Evolutionary conservation across 1,140 invertebrate species (phyloP).

Genomic region (Drosophila gunungcola): DNA sequence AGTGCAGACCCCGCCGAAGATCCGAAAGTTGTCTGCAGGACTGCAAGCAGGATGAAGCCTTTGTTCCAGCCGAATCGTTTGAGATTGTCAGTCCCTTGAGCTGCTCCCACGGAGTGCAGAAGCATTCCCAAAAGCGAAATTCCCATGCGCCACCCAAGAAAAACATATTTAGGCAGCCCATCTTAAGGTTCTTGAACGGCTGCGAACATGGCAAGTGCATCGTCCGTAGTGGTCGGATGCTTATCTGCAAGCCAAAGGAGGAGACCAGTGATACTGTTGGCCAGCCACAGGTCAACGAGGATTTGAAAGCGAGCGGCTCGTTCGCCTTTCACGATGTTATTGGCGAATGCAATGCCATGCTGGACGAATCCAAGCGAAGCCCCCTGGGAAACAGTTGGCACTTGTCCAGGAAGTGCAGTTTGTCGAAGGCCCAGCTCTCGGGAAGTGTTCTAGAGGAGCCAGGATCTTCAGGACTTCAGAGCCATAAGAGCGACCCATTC

Average conservation of each 20-base stretch:
- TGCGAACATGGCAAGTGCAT: constrained; percentile 51
- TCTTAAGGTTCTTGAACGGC: constrained; percentile 46
- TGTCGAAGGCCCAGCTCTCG: constrained; percentile 27
- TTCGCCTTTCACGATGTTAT: constrained; percentile 69
- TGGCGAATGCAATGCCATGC: constrained; percentile 61
- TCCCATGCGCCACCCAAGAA: constrained; percentile 24
- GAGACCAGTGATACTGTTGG: constrained; percentile 30
- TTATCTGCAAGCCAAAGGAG: constrained; percentile 15
- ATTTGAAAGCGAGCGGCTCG: constrained; percentile 27
- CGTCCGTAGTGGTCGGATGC: constrained; percentile 29
- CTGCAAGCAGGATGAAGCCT: constrained; percentile 38
- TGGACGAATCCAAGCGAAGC: constrained; percentile 47
- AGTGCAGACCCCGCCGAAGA: constrained; percentile 55
- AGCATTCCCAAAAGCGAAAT: constrained; percentile 43
- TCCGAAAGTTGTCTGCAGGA: constrained; percentile 70
- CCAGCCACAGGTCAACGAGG: constrained; percentile 13
- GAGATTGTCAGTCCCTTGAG: constrained; percentile 45
- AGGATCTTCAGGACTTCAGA: constrained; percentile 1
- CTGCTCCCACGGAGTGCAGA: constrained; percentile 49
- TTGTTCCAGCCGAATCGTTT: constrained; percentile 18
- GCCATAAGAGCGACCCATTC: neutral
- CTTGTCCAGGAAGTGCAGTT: constrained; percentile 49
- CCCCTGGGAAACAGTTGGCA: constrained; percentile 21
- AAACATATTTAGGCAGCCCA: constrained; percentile 60
- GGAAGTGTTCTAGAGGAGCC: neutral